phyloP scores from a whole-genome alignment of 2,113 vertebrate species.

The Prinia subflava region DNA sequence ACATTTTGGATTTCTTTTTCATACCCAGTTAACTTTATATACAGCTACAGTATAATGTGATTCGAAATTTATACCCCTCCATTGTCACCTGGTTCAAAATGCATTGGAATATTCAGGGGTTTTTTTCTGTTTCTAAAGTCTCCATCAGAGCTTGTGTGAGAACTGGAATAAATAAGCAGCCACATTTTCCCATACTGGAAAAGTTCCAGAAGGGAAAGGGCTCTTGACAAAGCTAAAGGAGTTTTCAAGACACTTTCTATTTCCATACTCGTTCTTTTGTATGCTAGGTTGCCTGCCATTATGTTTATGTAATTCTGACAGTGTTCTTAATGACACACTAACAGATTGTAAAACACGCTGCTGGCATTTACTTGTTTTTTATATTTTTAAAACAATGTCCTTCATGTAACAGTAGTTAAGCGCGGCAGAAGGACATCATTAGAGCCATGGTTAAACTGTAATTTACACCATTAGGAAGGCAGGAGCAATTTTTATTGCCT shows the following conservation, averaged over 20 bases:
- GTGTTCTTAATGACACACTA: constrained; percentile 99
- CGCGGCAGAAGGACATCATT: constrained; percentile 99
- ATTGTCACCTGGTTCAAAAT: neutral
- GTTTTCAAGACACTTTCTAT: constrained; percentile 72
- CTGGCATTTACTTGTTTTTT: constrained; percentile 84
- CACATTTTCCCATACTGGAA: neutral
- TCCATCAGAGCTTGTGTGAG: neutral
- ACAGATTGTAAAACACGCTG: constrained; percentile 99
- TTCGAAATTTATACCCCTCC: neutral
- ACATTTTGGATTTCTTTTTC: constrained; percentile 3
- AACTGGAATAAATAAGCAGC: constrained; percentile 14
- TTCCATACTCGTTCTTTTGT: constrained; percentile 73
- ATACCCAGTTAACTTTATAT: neutral
- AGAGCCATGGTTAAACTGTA: constrained; percentile 99
- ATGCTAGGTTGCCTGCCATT: constrained; percentile 81
- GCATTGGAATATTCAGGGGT: neutral
- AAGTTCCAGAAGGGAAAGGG: constrained; percentile 44
- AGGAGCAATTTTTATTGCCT: constrained; percentile 99
- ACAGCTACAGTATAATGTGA: neutral
- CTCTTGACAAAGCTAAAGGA: constrained; percentile 67
- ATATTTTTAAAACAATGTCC: constrained; percentile 99
- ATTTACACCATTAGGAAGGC: constrained; percentile 99
- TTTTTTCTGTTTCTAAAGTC: neutral
- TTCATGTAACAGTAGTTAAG: constrained; percentile 99
- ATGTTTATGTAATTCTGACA: constrained; percentile 92